Base-by-base conservation (phyloP, 2,888 invertebrate genomes). In the Drosophila recens region DNA sequence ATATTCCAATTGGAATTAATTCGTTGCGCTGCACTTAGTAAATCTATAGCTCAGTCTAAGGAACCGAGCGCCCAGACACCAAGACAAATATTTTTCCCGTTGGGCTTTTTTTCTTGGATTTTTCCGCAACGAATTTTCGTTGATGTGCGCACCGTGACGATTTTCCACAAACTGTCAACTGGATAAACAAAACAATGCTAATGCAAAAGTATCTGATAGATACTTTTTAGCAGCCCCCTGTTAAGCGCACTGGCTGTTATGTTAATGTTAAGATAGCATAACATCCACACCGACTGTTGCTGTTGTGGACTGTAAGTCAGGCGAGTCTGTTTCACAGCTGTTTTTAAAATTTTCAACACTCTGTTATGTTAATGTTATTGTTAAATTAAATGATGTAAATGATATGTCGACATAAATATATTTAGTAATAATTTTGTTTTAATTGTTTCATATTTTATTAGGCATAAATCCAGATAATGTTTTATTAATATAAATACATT, bases 131-230 rank as follows among this genome's bases (percentile, higher is more conserved):
- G 79, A 78, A 71, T 77, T 69, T 79, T 57, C 69, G 72, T 73
- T 80, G 87, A 90, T 91, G 87, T 82, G 82, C 77, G 82, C 91
- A 88, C 91, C 90, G 90, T 90, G 91, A 91, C 90, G 90, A 89
- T 89, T 91, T 91, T 90, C 91, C 89, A 89, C 86, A 90, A 91
- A 91, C 90, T 91, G 91, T 88, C 91, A 90, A 89, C 83, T 87
- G 85, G 80, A 90, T 90, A 90, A 91, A 91, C 90, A 91, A 91
- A 76, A 79, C 81, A 80, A 79, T 79, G 79, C 79, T 70, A 56
- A 65, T 58, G 69, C 74, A 43, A 38, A 68, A 75, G 74, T 75
- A 78, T 75, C 79, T 74, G 56, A 69, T 42, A 76, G 75, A 66
- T 56, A 79, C 53, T 33, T 58, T 56, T 74, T 59, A 58, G 69